These are phyloP conservation scores for Drosophila ananassae DNA, from an alignment of 1,140 invertebrate species.

Conservation along the genomic window DNA sequence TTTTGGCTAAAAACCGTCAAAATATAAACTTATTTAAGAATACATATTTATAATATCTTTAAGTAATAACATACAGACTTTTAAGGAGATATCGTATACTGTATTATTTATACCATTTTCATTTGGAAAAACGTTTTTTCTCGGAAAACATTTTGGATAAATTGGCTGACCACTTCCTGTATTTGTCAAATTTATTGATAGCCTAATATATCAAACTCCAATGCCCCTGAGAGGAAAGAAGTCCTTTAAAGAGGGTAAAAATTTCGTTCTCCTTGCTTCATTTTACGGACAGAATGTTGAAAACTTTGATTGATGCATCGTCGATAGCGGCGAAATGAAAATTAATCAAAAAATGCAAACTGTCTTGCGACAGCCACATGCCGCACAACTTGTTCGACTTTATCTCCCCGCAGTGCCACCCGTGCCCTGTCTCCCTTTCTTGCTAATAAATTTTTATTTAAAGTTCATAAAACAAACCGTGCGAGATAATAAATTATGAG, in stretches of 20 bases:
- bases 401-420: slow-evolving; percentile 19
- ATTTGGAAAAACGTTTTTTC: neutral
- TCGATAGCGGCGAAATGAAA: slow-evolving; percentile 45
- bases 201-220: slow-evolving; percentile 38
- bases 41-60: no score
- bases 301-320: slow-evolving; percentile 63
- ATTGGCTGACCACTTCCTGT: slow-evolving; percentile 32
- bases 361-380: slow-evolving; percentile 54
- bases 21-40: no score
- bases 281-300: slow-evolving; percentile 51
- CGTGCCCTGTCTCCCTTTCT: slow-evolving; percentile 2
- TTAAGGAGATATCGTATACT: neutral
- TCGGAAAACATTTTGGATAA: slow-evolving; percentile 2
- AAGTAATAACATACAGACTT: no score
- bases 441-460: slow-evolving; percentile 74
- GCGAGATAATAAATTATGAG: slow-evolving; percentile 73
- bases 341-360: slow-evolving; percentile 63
- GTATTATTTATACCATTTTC: neutral
- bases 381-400: slow-evolving; percentile 54
- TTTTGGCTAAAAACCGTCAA: neutral
- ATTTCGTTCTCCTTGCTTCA: slow-evolving; percentile 20
- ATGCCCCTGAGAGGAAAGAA: neutral
- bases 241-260: slow-evolving; percentile 1
- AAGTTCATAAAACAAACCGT: slow-evolving; percentile 74
- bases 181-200: slow-evolving; percentile 48